Percentiles rank a stretch among this genome's conserved stretches.
Evolutionary conservation across 2,888 invertebrate genomes (phyloP).

Genomic region (Oasisia sp.): DNA sequence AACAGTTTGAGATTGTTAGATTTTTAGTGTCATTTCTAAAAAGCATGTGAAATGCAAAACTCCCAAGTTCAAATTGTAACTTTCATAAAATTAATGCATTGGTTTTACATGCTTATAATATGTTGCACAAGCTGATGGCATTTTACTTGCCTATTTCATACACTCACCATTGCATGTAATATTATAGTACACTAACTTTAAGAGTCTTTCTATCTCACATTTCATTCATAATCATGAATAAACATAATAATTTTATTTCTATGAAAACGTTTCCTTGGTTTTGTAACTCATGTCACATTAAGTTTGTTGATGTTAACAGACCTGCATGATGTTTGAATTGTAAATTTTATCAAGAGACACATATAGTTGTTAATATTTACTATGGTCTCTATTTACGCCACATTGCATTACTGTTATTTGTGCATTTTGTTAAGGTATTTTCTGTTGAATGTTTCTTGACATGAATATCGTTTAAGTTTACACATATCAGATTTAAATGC

Average conservation of each 20-base stretch:
- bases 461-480: background rate
- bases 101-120: background rate
- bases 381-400: background rate
- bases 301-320: no score
- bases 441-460: background rate
- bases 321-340: no score
- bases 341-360: background rate
- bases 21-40: no score
- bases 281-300: no score
- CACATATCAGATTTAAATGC: background rate
- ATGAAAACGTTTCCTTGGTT: no score
- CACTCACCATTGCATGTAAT: no score
- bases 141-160: background rate
- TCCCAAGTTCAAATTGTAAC: no score
- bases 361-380: background rate
- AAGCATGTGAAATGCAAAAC: no score
- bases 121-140: background rate
- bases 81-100: no score
- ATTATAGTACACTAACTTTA: no score
- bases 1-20: no score
- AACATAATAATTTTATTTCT: background rate
- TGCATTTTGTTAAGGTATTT: background rate
- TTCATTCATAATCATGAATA: background rate
- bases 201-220: no score
- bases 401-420: background rate